These are phyloP conservation scores for Drosophila helvetica DNA, from an alignment of 2,888 invertebrate species.

Conservation along the genomic window DNA sequence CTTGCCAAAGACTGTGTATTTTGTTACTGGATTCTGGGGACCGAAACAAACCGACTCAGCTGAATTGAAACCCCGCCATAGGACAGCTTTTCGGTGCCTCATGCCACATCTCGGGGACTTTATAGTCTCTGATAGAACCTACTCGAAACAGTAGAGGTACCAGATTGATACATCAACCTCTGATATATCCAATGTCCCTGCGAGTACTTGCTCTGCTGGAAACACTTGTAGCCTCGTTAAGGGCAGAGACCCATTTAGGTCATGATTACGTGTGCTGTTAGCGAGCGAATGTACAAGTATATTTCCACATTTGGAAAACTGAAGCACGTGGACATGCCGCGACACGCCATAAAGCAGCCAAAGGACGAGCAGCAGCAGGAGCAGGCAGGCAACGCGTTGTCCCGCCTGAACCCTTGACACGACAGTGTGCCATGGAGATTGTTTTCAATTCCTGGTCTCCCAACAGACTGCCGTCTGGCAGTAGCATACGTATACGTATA, in stretches of 20 bases:
- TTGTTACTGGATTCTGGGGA: no score
- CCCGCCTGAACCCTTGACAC: conserved; percentile 55
- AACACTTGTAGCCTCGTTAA: conserved; percentile 49
- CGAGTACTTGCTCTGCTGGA: conserved; percentile 1
- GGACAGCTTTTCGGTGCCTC: no score
- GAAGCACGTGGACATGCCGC: conserved; percentile 63
- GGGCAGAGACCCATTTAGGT: conserved; percentile 51
- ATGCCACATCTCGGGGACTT: no score
- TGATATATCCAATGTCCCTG: not conserved
- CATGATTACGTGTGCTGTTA: conserved; percentile 63
- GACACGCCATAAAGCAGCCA: conserved; percentile 71
- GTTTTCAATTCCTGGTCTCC: conserved; percentile 58
- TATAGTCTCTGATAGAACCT: no score
- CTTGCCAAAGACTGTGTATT: no score
- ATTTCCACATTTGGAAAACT: conserved; percentile 25
- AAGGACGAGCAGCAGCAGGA: conserved; percentile 32
- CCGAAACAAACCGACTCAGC: no score
- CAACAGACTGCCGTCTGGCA: not conserved
- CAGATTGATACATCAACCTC: not conserved
- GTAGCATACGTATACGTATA: conserved; percentile 49
- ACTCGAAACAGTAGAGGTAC: not conserved
- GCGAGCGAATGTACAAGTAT: conserved; percentile 21
- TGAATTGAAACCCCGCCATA: no score
- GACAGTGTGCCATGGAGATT: conserved; percentile 57
- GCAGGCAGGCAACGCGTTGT: conserved; percentile 31